Evolutionary conservation across 2,113 vertebrate species (phyloP).

Genomic region (Varanus salvator): DNA sequence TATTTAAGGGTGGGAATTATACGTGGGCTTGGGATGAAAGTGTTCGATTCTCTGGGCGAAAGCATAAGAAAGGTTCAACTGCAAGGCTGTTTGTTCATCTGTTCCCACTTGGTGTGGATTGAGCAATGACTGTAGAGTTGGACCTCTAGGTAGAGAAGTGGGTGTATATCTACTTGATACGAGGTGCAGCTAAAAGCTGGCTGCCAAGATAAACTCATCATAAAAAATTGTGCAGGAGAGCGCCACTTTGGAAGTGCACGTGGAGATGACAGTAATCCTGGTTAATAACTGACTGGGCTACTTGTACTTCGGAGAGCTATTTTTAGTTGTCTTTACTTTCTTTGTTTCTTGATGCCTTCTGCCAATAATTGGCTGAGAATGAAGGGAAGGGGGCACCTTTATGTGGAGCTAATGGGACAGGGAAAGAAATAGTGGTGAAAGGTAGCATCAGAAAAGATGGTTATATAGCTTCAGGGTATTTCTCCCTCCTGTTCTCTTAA

Average conservation of each 20-base stretch:
- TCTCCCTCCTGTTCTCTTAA: neutral
- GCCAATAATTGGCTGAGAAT: too few relatives aligned
- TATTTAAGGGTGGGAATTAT: neutral
- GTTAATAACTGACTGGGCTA: neutral
- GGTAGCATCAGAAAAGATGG: neutral
- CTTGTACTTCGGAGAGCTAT: too few relatives aligned
- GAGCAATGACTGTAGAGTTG: neutral
- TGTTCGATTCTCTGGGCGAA: neutral
- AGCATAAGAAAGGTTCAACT: neutral
- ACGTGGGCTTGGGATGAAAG: neutral
- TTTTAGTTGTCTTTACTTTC: too few relatives aligned
- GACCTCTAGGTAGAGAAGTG: neutral
- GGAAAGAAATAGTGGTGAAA: neutral
- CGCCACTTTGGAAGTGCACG: neutral
- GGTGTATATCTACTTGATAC: neutral
- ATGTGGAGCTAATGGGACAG: neutral
- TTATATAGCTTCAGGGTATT: neutral
- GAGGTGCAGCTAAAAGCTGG: neutral
- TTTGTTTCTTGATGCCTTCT: too few relatives aligned
- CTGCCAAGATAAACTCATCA: neutral
- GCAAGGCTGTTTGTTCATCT: neutral
- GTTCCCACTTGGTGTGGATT: neutral
- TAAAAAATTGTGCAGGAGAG: neutral
- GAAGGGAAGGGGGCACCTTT: neutral
- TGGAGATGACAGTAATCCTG: neutral